phyloP scores from a whole-genome alignment of 2,888 invertebrate species.

The Resseliella maxima region DNA sequence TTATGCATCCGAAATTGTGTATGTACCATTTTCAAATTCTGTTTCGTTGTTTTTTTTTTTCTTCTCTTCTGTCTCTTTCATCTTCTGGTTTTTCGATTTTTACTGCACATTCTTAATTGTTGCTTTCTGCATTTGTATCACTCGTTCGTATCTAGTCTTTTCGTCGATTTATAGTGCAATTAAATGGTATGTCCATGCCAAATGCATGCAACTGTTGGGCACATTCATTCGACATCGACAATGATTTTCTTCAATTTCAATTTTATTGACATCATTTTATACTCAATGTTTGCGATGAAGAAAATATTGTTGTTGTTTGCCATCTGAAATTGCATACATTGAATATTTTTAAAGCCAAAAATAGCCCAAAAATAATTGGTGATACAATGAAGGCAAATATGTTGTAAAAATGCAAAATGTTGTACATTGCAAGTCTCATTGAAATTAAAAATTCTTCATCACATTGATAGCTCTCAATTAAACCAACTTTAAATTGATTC shows the following conservation, averaged over 20 bases:
- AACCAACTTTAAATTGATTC: too few relatives aligned
- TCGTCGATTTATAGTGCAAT: neutral
- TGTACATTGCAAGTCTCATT: too few relatives aligned
- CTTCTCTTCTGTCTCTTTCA: too few relatives aligned
- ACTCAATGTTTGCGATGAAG: neutral
- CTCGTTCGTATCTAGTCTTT: neutral
- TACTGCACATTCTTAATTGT: constrained; percentile 15
- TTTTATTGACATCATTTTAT: neutral
- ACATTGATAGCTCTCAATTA: too few relatives aligned
- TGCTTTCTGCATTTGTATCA: constrained; percentile 8
- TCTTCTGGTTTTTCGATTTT: neutral
- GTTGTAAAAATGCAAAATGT: too few relatives aligned
- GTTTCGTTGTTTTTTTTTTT: too few relatives aligned
- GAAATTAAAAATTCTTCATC: too few relatives aligned
- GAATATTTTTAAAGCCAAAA: too few relatives aligned
- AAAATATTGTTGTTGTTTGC: too few relatives aligned
- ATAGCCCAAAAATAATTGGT: neutral
- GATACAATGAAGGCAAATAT: neutral
- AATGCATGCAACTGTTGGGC: neutral
- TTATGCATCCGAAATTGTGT: neutral
- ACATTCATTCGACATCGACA: too few relatives aligned
- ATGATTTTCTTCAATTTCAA: neutral
- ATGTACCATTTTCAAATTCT: neutral
- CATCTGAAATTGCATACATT: too few relatives aligned
- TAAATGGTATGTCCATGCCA: neutral